Conservation (phyloP, 2,113 vertebrate genomes). For the Gallinago jamesoni region DNA sequence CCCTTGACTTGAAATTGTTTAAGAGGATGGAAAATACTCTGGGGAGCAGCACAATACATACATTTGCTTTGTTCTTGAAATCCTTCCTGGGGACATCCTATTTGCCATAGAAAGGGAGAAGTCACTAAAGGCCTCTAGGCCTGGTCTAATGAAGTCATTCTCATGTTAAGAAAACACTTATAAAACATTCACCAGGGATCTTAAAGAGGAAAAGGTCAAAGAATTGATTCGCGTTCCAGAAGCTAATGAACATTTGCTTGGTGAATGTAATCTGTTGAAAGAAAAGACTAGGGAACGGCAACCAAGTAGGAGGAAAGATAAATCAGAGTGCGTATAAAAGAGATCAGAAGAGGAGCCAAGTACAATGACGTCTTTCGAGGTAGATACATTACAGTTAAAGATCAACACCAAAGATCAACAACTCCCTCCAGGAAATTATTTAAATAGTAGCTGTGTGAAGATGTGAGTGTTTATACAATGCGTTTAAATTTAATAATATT, state of each 20-base stretch:
- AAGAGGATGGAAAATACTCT: neutral
- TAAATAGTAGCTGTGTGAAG: neutral
- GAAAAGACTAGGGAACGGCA: neutral
- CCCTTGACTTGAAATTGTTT: neutral
- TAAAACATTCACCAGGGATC: neutral
- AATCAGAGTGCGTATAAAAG: neutral
- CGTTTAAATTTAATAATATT: neutral
- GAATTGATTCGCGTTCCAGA: neutral
- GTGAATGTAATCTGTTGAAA: neutral
- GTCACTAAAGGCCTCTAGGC: neutral
- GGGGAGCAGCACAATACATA: neutral
- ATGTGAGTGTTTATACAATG: neutral
- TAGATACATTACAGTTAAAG: neutral
- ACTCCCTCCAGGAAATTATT: neutral
- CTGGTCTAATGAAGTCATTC: neutral
- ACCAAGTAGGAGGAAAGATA: neutral
- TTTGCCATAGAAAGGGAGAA: neutral
- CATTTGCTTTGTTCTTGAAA: neutral
- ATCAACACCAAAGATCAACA: neutral
- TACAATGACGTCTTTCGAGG: neutral
- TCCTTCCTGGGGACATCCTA: neutral
- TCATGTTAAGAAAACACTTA: neutral
- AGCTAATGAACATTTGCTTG: neutral
- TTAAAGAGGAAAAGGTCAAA: neutral
- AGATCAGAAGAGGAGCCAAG: neutral